These are phyloP conservation scores for Morpho achilles DNA, from an alignment of 2,888 invertebrate species.

Conservation along the genomic window DNA sequence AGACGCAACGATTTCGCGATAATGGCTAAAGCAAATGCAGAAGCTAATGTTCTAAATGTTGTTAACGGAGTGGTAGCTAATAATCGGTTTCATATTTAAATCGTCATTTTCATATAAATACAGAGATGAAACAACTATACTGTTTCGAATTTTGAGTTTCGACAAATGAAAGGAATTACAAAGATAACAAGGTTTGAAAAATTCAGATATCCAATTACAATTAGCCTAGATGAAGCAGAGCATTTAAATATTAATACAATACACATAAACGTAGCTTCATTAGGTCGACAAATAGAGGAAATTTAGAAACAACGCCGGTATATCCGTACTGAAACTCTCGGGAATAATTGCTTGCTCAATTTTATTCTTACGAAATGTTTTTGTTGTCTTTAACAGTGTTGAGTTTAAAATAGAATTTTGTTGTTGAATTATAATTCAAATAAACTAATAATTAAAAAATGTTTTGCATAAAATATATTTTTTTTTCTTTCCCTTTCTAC, in stretches of 20 bases:
- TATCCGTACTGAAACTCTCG: constrained; percentile 65
- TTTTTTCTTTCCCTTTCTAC: no score
- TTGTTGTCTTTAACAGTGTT: no score
- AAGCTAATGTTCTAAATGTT: no score
- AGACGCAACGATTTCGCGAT: no score
- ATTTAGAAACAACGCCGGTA: constrained; percentile 61
- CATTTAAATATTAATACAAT: constrained; percentile 26
- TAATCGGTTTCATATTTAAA: no score
- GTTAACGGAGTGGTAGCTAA: no score
- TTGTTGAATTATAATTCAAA: no score
- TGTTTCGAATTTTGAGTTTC: no score
- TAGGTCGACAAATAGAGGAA: constrained; percentile 64
- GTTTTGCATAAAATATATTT: no score
- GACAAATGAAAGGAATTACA: neutral
- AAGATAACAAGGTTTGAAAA: constrained; percentile 8
- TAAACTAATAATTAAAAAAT: no score
- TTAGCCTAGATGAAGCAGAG: constrained; percentile 15
- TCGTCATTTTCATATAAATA: neutral
- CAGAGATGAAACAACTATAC: neutral
- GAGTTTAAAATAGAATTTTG: no score
- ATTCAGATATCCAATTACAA: constrained; percentile 20
- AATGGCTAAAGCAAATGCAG: no score
- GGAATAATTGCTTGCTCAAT: constrained; percentile 71
- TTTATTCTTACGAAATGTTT: constrained; percentile 60
- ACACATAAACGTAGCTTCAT: constrained; percentile 39